Percentiles rank a stretch among this genome's conserved stretches.
Conservation (phyloP, 1,140 invertebrate genomes). For the Drosophila varians region DNA sequence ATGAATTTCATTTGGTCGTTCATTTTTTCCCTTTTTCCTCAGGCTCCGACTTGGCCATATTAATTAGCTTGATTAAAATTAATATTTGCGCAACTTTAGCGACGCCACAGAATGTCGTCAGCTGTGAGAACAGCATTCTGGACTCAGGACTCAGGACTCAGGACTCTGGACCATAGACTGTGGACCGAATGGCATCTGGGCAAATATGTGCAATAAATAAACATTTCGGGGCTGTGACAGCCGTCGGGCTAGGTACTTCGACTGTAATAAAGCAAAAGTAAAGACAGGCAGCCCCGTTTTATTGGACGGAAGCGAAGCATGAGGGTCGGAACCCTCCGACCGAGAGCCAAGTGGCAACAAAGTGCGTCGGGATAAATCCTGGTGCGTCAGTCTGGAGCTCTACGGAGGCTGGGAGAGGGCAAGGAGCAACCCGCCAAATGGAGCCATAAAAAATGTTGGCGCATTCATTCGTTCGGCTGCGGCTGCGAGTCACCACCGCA, state of each 20-base stretch:
- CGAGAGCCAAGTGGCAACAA: slow-evolving; percentile 38
- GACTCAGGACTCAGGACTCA: background rate
- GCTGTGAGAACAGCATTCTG: background rate
- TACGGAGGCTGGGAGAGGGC: slow-evolving; percentile 1
- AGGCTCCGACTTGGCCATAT: slow-evolving; percentile 69
- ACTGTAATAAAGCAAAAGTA: slow-evolving; percentile 76
- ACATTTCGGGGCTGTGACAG: slow-evolving; percentile 68
- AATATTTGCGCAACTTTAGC: slow-evolving; percentile 70
- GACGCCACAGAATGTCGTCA: slow-evolving; percentile 45
- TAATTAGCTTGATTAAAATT: slow-evolving; percentile 82
- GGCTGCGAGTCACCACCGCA: slow-evolving; percentile 48
- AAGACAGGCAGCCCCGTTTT: slow-evolving; percentile 68
- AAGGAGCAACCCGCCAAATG: slow-evolving; percentile 48
- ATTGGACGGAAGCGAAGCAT: slow-evolving; percentile 66
- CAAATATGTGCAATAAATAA: slow-evolving; percentile 73
- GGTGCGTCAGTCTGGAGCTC: slow-evolving; percentile 41
- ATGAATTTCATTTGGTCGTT: slow-evolving; percentile 41
- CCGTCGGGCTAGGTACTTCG: slow-evolving; percentile 55
- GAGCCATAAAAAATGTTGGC: slow-evolving; percentile 73
- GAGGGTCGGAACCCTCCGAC: slow-evolving; percentile 1
- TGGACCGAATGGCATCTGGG: slow-evolving; percentile 20
- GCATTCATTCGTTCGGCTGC: slow-evolving; percentile 53
- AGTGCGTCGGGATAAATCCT: slow-evolving; percentile 69
- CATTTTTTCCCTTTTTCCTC: slow-evolving; percentile 4
- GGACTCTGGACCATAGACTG: background rate